Evolutionary conservation across 2,888 invertebrate species (phyloP), one percentile per base, ranked within the genome.

Genomic region (Gortyna flavago): DNA sequence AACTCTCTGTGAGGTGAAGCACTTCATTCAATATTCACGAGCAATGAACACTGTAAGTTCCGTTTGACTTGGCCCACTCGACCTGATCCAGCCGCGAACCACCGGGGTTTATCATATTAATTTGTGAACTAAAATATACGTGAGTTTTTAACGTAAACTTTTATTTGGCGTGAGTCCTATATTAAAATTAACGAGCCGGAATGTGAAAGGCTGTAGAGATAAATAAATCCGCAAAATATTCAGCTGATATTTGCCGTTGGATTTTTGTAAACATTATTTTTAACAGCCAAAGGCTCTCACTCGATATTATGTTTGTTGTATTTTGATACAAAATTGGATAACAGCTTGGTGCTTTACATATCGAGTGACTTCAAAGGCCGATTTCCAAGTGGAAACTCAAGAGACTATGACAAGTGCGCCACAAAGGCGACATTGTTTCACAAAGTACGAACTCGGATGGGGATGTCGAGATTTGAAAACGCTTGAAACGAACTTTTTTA

Each of bases 1-100:
- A 86, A 89, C 82, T 84, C 82, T 84, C 79, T 83, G 87, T 80
- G 83, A 83, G 82, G 80, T 85, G 83, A 80, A 85, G 85, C 73
- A 85, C 76, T 86, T 87, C 88, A 91, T 94, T 90, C 90, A 91
- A 91, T 92, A 94, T 93, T 93, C 92, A 93, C 87, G 80, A 90
- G 90, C 88, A 89, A 91, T 89, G 90, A 89, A 90, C 90, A 88
- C 80, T 81, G 87, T 82, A 85, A 89, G 89, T 90, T 91, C 87
- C 85, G 89, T 89, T 89, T 83, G 87, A 89, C 85, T 90, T 89
- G 84, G 82, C 85, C 86, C 89, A 87, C 90, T 90, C 88, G 84
- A 89, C 91, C 88, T 89, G 90, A 89, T 89, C 90, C 84, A 86
- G 86, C 75, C 83, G 29, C 75, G 64, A 81, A 84, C 87, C 85